phyloP scores from a whole-genome alignment of 2,888 invertebrate species.

The Dyspetes luteomarginatus region DNA sequence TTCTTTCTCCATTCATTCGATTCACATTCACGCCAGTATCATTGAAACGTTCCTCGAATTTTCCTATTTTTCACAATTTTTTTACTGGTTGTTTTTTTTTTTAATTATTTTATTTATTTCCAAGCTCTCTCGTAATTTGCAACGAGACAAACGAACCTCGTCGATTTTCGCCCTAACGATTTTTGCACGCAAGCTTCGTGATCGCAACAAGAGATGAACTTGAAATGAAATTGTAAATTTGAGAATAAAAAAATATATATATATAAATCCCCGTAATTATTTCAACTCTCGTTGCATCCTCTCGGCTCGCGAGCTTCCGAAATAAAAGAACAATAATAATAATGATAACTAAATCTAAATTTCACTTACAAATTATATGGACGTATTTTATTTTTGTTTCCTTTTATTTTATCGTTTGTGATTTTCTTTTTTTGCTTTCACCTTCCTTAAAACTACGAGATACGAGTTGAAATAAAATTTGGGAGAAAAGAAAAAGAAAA shows the following conservation, averaged over 20 bases:
- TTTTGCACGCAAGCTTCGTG: not conserved
- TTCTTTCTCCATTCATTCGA: slow-evolving; percentile 79
- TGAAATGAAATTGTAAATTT: not conserved
- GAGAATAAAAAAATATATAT: not conserved
- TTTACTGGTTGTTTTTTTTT: slow-evolving; percentile 6
- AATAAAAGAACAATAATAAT: not conserved
- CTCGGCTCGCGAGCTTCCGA: not conserved
- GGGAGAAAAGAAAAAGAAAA: not conserved
- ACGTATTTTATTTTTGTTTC: not conserved
- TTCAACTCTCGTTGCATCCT: slow-evolving; percentile 7
- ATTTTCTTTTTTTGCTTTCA: slow-evolving; percentile 1
- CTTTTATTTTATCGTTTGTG: not conserved
- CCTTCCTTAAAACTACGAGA: slow-evolving; percentile 24
- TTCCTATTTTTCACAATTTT: slow-evolving; percentile 41
- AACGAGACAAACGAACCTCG: slow-evolving; percentile 53
- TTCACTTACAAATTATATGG: slow-evolving; percentile 4
- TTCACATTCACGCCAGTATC: slow-evolving; percentile 67
- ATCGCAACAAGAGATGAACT: not conserved
- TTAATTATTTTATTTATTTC: not conserved
- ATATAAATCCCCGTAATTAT: not conserved
- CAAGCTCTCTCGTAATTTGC: slow-evolving; percentile 27
- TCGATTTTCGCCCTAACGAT: slow-evolving; percentile 14
- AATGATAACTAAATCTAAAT: not conserved
- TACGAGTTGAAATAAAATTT: not conserved
- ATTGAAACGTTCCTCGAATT: slow-evolving; percentile 54